Evolutionary conservation across 2,113 vertebrate genomes (phyloP), one percentile per base, ranked within the genome.

Genomic region (Onychorhynchus coronatus): DNA sequence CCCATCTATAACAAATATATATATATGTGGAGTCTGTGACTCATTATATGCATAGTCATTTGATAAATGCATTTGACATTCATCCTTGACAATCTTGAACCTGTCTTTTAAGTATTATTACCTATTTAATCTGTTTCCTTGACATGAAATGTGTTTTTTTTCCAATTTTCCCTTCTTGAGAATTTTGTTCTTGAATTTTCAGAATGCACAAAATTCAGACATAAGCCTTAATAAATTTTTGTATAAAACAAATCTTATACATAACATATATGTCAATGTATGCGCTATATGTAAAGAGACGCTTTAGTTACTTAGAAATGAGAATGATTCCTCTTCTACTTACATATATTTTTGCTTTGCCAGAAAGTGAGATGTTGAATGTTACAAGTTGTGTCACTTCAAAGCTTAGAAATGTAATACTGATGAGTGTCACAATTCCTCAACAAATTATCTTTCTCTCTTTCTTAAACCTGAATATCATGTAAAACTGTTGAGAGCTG

Each of bases 221-320:
- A 80, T 74, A 76, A 52, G 75, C 90, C 90, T 88, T 91, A 90
- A 95, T 88, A 89, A 87, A 49, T 74, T 89, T 95, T 94, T 91
- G 0, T 85, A 74, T 74, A 44, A 83, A 70, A 31, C 14, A 55
- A 35, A 83, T 46, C 41, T 86, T 66, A 62, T n/a, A 83, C 27
- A 47, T 67, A 74, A 33, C 41, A 63, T 59, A 88, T n/a, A 58
- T 83, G 50, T 23, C 62, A 74, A 67, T 76, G 93, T 42, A 83
- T 71, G 25, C 9, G 55, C 14, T 68, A 21, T 70, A 53, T 67
- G 42, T 35, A 76, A 89, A 83, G 37, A 83, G 23, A 49, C 46
- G 8, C 0, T 90, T 85, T 81, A 77, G 21, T 23, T 71, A 35
- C 56, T 53, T 73, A 70, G 63, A 85, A 79, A 72, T 85, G 6